A percentile compares a stretch with the other conserved stretches of the same genome.
Evolutionary conservation across 2,888 invertebrate genomes (phyloP).

Genomic region (Diarsia rubi): DNA sequence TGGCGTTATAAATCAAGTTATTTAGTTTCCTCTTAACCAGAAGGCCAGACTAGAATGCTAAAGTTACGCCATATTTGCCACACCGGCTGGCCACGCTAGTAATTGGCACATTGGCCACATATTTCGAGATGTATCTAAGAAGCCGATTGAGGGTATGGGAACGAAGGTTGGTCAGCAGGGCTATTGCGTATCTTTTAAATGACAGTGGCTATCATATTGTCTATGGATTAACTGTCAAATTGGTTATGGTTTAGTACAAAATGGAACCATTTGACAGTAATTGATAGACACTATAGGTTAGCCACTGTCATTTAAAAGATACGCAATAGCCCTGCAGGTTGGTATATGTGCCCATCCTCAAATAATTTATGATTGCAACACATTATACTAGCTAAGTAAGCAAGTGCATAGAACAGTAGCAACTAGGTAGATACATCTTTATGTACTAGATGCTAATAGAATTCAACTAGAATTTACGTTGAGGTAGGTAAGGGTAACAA

Average conservation of each 20-base stretch:
- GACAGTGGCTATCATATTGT: too few species aligned
- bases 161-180: conserved; percentile 5
- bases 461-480: not conserved
- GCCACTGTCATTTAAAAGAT: too few species aligned
- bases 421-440: not conserved
- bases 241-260: too few species aligned
- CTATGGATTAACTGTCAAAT: too few species aligned
- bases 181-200: too few species aligned
- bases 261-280: too few species aligned
- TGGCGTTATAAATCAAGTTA: conserved; percentile 1
- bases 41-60: conserved; percentile 39
- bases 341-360: conserved; percentile 26
- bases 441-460: not conserved
- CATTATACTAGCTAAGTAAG: not conserved
- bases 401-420: too few species aligned
- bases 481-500: not conserved
- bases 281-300: too few species aligned
- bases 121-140: conserved; percentile 50
- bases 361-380: conserved; percentile 28
- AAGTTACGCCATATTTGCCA: conserved; percentile 45
- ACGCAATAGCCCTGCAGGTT: too few species aligned
- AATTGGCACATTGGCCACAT: conserved; percentile 45
- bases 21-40: conserved; percentile 14
- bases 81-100: conserved; percentile 20
- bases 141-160: conserved; percentile 26